These are phyloP conservation scores for Acrobasis suavella DNA, from an alignment of 2,888 invertebrate genomes.

Conservation along the genomic window DNA sequence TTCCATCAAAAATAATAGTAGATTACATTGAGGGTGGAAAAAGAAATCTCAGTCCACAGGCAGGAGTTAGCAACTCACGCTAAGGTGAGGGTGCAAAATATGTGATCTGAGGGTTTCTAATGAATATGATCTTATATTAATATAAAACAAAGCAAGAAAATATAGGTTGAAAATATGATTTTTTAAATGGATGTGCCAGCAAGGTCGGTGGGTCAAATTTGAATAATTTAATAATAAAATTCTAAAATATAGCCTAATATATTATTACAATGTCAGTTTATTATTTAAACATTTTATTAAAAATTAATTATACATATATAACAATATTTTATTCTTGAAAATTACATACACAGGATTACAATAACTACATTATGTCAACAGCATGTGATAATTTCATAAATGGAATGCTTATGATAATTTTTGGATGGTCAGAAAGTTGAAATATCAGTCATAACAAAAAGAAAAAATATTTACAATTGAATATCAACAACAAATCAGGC, in stretches of 20 bases:
- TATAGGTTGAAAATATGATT: no score
- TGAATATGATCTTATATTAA: no score
- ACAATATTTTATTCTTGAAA: neutral
- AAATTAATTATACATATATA: neutral
- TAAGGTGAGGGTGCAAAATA: no score
- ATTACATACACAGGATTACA: neutral
- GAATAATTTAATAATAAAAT: no score
- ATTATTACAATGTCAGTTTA: neutral
- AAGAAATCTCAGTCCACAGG: no score
- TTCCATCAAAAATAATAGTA: no score
- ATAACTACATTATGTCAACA: neutral
- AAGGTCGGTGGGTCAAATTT: no score
- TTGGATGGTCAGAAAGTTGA: conserved; percentile 7
- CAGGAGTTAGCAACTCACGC: no score
- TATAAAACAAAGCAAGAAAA: no score
- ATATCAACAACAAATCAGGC: conserved; percentile 1
- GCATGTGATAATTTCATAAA: conserved; percentile 9
- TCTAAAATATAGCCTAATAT: neutral
- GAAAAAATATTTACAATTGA: conserved; percentile 24
- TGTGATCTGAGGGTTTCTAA: no score
- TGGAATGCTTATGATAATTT: conserved; percentile 13
- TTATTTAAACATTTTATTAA: neutral
- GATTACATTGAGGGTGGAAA: no score
- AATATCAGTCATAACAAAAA: conserved; percentile 16
- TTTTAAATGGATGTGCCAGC: no score